Evolutionary conservation across 2,797 vertebrate genomes (phyloP).

Genomic region (Remorina albescens): DNA sequence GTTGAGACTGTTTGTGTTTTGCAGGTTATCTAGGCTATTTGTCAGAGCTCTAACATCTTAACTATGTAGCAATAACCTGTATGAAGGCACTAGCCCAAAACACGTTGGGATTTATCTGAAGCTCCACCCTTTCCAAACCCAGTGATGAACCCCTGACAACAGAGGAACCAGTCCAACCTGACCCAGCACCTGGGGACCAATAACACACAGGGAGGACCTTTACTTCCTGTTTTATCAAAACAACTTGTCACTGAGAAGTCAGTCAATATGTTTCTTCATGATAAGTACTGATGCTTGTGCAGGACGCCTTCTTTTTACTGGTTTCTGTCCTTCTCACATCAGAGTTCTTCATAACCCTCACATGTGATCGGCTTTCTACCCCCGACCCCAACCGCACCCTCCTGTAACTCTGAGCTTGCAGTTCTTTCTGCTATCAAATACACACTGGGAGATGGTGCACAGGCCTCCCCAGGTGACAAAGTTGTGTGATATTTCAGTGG

Average conservation of each 20-base stretch:
- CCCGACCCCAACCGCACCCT: background rate
- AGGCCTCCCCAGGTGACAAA: slow-evolving; percentile 57
- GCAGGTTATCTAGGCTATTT: slow-evolving; percentile 1
- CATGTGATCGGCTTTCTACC: slow-evolving; percentile 26
- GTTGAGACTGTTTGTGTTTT: background rate
- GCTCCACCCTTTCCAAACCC: slow-evolving; percentile 46
- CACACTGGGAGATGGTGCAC: slow-evolving; percentile 46
- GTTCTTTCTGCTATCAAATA: slow-evolving; percentile 46
- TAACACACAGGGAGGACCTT: slow-evolving; percentile 30
- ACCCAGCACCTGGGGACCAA: slow-evolving; percentile 61
- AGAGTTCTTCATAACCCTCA: slow-evolving; percentile 18
- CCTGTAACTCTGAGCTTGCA: background rate
- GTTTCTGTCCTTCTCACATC: slow-evolving; percentile 32
- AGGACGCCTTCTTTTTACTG: slow-evolving; percentile 14
- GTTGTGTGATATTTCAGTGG: slow-evolving; percentile 70
- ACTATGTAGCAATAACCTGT: slow-evolving; percentile 12
- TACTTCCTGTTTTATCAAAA: slow-evolving; percentile 65
- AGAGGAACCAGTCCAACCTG: slow-evolving; percentile 75
- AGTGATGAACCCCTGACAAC: slow-evolving; percentile 58
- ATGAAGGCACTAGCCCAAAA: slow-evolving; percentile 25
- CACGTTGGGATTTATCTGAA: slow-evolving; percentile 20
- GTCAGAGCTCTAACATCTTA: slow-evolving; percentile 16
- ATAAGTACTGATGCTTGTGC: slow-evolving; percentile 17
- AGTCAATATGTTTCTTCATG: slow-evolving; percentile 47
- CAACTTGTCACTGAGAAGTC: slow-evolving; percentile 23